A percentile compares a stretch with the other conserved stretches of the same genome.
phyloP scores from a whole-genome alignment of 2,113 vertebrate species.

The Crypturellus undulatus region DNA sequence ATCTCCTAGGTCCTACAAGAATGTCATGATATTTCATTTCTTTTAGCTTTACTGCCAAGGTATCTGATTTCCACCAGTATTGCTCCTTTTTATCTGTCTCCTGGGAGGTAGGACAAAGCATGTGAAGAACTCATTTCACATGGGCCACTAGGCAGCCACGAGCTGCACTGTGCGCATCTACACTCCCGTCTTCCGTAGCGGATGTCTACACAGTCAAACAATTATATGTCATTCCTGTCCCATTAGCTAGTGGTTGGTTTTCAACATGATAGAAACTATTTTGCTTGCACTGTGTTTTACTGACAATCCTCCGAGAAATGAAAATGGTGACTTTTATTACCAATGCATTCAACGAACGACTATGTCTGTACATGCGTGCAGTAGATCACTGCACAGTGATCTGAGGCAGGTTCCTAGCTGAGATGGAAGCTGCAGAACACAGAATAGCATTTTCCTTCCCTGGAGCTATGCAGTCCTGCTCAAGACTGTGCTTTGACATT shows the following conservation, averaged over 20 bases:
- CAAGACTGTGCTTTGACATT: constrained; percentile 45
- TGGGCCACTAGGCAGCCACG: neutral
- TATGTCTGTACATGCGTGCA: neutral
- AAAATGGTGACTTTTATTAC: neutral
- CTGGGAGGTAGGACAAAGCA: neutral
- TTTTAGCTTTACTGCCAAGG: neutral
- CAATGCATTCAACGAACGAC: neutral
- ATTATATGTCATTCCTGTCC: neutral
- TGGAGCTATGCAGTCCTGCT: neutral
- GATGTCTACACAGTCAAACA: neutral
- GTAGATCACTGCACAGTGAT: constrained; percentile 1
- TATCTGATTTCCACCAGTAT: neutral
- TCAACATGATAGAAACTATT: neutral
- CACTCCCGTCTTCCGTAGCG: neutral
- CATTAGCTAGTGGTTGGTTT: neutral
- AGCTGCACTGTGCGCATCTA: neutral
- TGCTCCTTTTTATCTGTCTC: neutral
- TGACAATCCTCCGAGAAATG: neutral
- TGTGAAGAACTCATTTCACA: neutral
- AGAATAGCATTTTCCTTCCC: constrained; percentile 24
- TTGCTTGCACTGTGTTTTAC: neutral
- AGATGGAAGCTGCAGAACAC: constrained; percentile 34
- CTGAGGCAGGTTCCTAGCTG: constrained; percentile 6
- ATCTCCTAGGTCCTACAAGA: neutral
- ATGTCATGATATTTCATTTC: neutral